Evolutionary conservation across 2,113 vertebrate genomes (phyloP), one percentile per base, ranked within the genome.

Genomic region (Noturus placidus): DNA sequence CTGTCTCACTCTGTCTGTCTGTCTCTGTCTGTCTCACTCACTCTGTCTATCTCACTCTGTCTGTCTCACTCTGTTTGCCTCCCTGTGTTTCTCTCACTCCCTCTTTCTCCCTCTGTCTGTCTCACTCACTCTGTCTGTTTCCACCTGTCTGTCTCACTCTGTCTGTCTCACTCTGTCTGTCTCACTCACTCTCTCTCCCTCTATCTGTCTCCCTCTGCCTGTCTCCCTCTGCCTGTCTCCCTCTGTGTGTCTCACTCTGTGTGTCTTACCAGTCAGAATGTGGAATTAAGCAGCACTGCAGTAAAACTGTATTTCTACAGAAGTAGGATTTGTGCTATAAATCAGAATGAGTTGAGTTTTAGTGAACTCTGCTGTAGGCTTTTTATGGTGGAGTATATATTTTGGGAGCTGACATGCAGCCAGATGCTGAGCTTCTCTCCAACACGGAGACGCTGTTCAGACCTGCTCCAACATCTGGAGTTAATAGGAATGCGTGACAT

Each of bases 381-480:
- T 33, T 50, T 57, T 35, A 59, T 57, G 27, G 14, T 1, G 25
- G 17, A 8, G 52, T 59, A 35, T 35, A 46, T 46, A 46, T 67
- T 35, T 27, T n/a, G 9, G 63, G 46, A 10, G 72, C 38, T 76
- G 77, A 17, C 3, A 17, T 38, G 8, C 11, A 30, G 50, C 25
- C 57, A 35, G 42, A 22, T 35, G 57, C 59, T 13, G 69, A 35
- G 13, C 10, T 74, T 38, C 52, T 59, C 20, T 57, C 38, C 14
- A 10, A 3, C 74, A 84, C 82, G 38, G 42, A 50, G 33, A 84
- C 78, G 88, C 85, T 93, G 93, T 92, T 90, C 87, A 93, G 91
- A 92, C 93, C 91, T 95, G 94, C 88, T 93, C 93, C 93, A 93
- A 88, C 93, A 90, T 93, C 91, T 91, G 92, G 91, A 89, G 87